Base-by-base conservation (phyloP, 92 coral and sea anemone species). In the Porites lobata region DNA sequence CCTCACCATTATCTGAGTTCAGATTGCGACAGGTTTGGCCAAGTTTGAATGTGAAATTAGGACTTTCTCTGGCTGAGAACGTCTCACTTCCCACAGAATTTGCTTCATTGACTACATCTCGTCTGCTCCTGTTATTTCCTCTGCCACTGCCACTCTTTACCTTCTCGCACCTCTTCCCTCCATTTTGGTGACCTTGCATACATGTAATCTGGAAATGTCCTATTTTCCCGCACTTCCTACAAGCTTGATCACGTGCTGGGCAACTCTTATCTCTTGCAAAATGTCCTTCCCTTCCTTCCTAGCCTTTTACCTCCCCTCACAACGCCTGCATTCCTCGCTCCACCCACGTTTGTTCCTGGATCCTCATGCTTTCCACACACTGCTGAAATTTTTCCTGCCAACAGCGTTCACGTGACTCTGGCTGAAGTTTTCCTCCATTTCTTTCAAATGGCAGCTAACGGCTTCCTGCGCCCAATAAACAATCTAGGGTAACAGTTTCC, bases 251-350 rank as follows among this genome's bases (percentile, higher is more conserved):
- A 53, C 58, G 6, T 11, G 58, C 58, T 53, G 58, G 58, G 58
- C 58, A 53, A 11, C 58, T 53, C 12, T 7, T 54, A 7, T 54
- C 59, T 54, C 86, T 69, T 13, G 86, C 77, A 51, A 86, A 79
- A 65, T 86, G 86, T 17, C 90, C 86, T 50, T 79, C 85, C 17
- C 18, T 26, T 10, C 80, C 90, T 78, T 86, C 32, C 32, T 18
- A 8, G 21, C 29, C 18, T 71, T 56, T 71, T 71, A 24, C 76
- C 57, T 12, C 20, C 76, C 17, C 8, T 71, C 50, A 9, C 26
- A 56, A 21, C 76, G 50, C 7, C 54, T 15, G 57, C 76, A 13
- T 20, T 72, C 59, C 62, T 13, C 61, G 59, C 59, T 24, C 57
- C 56, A 71, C 76, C 9, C 56, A 17, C 58, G 26, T 43, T 29